These are phyloP conservation scores for Phrixothrix hirtus DNA, from an alignment of 2,888 invertebrate species.

Conservation along the genomic window DNA sequence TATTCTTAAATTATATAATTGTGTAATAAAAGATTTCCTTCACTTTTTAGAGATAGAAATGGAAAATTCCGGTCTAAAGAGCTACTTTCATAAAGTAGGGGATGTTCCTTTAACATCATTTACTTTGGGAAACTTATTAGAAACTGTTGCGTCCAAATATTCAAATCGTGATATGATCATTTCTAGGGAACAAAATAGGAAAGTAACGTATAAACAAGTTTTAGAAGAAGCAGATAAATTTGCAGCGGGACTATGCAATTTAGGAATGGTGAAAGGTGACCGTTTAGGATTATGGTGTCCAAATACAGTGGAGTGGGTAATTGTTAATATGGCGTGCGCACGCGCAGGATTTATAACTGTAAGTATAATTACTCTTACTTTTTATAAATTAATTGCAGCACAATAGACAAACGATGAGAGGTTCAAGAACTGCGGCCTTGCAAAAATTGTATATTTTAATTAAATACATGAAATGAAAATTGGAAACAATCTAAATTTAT, in stretches of 20 bases:
- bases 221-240: slow-evolving; percentile 65
- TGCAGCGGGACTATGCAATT: slow-evolving; percentile 68
- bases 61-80: too few species aligned
- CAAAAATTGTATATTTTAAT: too few species aligned
- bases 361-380: too few species aligned
- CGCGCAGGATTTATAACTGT: slow-evolving; percentile 74
- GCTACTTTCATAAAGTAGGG: slow-evolving; percentile 61
- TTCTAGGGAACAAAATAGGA: slow-evolving; percentile 59
- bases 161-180: slow-evolving; percentile 63
- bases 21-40: too few species aligned
- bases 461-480: too few species aligned
- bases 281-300: slow-evolving; percentile 80
- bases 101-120: slow-evolving; percentile 57
- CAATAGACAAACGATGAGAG: too few species aligned
- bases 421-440: too few species aligned
- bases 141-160: slow-evolving; percentile 59
- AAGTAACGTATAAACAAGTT: slow-evolving; percentile 60
- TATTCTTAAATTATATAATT: too few species aligned
- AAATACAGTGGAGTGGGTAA: slow-evolving; percentile 76
- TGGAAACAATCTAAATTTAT: too few species aligned
- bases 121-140: slow-evolving; percentile 64
- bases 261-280: slow-evolving; percentile 74
- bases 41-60: too few species aligned
- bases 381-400: too few species aligned
- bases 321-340: slow-evolving; percentile 71